These are phyloP conservation scores for Euzophera pinguis DNA, from an alignment of 2,888 invertebrate species.

Conservation along the genomic window DNA sequence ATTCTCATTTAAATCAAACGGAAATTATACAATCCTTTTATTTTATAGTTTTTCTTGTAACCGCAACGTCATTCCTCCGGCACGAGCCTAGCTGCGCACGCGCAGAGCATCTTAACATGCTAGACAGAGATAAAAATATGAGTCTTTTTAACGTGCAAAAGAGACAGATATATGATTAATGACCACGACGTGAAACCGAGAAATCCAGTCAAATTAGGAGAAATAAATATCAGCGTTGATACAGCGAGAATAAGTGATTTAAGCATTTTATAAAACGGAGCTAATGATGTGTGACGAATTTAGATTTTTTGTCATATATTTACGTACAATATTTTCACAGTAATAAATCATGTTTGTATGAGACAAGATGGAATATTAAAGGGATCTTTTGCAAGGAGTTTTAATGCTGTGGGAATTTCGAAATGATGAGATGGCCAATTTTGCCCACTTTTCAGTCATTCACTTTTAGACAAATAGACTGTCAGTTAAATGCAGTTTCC, in stretches of 20 bases:
- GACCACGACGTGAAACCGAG: constrained; percentile 57
- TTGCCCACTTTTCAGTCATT: not conserved
- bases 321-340: constrained; percentile 1
- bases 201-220: constrained; percentile 75
- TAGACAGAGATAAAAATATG: constrained; percentile 38
- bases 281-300: constrained; percentile 10
- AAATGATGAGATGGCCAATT: too few species aligned
- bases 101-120: constrained; percentile 54
- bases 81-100: constrained; percentile 67
- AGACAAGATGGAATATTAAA: not conserved
- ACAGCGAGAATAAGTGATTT: constrained; percentile 40
- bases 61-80: constrained; percentile 46
- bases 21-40: constrained; percentile 9
- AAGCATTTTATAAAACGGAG: constrained; percentile 8
- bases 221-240: constrained; percentile 62
- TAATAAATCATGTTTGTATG: constrained; percentile 9
- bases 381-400: not conserved
- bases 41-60: constrained; percentile 5
- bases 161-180: constrained; percentile 54
- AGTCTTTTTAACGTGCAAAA: constrained; percentile 23
- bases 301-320: not conserved
- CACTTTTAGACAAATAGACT: too few species aligned
- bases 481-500: too few species aligned
- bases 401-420: not conserved
- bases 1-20: constrained; percentile 8